phyloP scores from a whole-genome alignment of 2,888 invertebrate genomes.

The Nomada hirtipes region DNA sequence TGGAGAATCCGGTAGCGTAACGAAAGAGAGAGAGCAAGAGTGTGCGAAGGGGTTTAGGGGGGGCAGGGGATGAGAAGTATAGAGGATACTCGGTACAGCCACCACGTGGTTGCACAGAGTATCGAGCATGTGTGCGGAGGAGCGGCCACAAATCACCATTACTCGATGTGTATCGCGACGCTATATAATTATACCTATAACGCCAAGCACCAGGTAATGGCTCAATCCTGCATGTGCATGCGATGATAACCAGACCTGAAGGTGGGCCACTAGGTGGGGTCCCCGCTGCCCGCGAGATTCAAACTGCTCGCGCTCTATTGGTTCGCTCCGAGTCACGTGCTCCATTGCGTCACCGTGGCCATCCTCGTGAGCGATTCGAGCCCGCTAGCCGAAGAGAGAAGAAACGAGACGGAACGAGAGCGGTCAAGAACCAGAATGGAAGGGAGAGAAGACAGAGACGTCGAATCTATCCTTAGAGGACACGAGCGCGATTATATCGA shows the following conservation, averaged over 20 bases:
- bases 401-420: constrained; percentile 14
- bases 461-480: constrained; percentile 51
- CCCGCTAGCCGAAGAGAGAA: constrained; percentile 24
- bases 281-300: constrained; percentile 76
- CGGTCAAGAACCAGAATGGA: constrained; percentile 22
- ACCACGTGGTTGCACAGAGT: constrained; percentile 65
- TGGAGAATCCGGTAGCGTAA: constrained; percentile 34
- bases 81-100: constrained; percentile 45
- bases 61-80: background rate
- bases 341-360: constrained; percentile 75
- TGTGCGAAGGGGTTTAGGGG: background rate
- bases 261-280: constrained; percentile 69
- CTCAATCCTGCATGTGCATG: constrained; percentile 83
- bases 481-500: constrained; percentile 2
- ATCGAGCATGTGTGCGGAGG: constrained; percentile 74
- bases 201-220: constrained; percentile 83
- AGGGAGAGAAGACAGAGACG: constrained; percentile 51
- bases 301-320: constrained; percentile 67
- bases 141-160: constrained; percentile 84
- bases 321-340: constrained; percentile 69
- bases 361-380: constrained; percentile 66
- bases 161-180: constrained; percentile 84
- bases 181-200: constrained; percentile 84
- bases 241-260: constrained; percentile 80
- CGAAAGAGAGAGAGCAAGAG: background rate